These are phyloP conservation scores for Danaus melanippus DNA, from an alignment of 1,140 invertebrate species.

Conservation along the genomic window DNA sequence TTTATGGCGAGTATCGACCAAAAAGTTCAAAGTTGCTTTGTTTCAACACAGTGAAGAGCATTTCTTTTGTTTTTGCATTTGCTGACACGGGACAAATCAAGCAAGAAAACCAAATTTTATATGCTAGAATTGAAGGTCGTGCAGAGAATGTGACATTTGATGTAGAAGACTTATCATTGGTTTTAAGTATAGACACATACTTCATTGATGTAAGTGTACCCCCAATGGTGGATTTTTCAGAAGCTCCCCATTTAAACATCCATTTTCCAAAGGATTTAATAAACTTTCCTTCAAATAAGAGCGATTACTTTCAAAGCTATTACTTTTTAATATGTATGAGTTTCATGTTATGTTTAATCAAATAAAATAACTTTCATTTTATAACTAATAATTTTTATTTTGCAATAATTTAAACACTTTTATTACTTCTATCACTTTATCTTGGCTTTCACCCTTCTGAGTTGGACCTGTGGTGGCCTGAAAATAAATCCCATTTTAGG, in stretches of 20 bases:
- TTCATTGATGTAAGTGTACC: conserved; percentile 45
- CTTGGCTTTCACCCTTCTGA: conserved; percentile 53
- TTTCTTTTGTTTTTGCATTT: conserved; percentile 36
- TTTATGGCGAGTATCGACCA: conserved; percentile 34
- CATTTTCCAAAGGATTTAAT: conserved; percentile 53
- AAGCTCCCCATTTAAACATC: conserved; percentile 36
- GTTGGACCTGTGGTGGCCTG: conserved; percentile 52
- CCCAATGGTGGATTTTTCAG: conserved; percentile 30
- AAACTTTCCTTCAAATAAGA: conserved; percentile 25
- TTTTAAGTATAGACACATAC: conserved; percentile 41
- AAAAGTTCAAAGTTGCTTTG: conserved; percentile 36
- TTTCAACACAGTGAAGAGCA: conserved; percentile 38
- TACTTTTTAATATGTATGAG: conserved; percentile 13
- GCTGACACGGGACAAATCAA: conserved; percentile 23
- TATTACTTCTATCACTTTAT: conserved; percentile 64
- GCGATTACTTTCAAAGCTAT: neutral
- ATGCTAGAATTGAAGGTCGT: conserved; percentile 21
- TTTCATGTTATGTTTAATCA: conserved; percentile 11
- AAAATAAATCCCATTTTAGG: conserved; percentile 52
- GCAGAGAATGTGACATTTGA: conserved; percentile 36
- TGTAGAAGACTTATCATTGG: conserved; percentile 30
- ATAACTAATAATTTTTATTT: conserved; percentile 53
- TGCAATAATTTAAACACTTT: conserved; percentile 69
- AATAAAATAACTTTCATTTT: conserved; percentile 29
- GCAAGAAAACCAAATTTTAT: conserved; percentile 40